Evolutionary conservation across 2,797 vertebrate species (phyloP).

Genomic region (Aratinga solstitialis): DNA sequence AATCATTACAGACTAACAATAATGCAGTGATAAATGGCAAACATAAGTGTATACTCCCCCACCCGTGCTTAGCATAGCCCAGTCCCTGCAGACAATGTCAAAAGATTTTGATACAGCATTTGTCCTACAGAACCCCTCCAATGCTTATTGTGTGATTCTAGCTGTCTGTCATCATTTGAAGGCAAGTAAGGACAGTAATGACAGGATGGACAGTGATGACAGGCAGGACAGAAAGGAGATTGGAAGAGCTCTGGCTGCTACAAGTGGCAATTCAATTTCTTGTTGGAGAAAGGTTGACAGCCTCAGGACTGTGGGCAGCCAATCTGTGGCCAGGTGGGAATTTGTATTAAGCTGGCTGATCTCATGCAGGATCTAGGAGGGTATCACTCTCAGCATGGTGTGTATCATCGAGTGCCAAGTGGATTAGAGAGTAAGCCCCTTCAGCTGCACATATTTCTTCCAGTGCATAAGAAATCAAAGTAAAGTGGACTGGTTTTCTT

Average conservation of each 20-base stretch:
- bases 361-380: neutral
- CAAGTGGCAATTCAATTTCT: neutral
- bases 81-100: neutral
- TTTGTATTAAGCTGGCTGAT: neutral
- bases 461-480: neutral
- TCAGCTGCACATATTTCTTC: neutral
- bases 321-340: neutral
- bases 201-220: neutral
- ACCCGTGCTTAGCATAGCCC: fast-evolving
- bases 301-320: neutral
- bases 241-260: neutral
- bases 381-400: neutral
- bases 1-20: neutral
- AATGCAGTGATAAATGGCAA: neutral
- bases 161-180: neutral
- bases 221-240: neutral
- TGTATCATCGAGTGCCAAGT: neutral
- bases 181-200: fast-evolving
- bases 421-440: neutral
- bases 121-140: neutral
- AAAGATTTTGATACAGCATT: fast-evolving
- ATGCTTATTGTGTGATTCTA: fast-evolving
- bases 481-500: neutral
- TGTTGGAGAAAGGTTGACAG: neutral
- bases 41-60: neutral